Conservation (phyloP, 2,888 invertebrate genomes). For the Microchrysa polita region DNA sequence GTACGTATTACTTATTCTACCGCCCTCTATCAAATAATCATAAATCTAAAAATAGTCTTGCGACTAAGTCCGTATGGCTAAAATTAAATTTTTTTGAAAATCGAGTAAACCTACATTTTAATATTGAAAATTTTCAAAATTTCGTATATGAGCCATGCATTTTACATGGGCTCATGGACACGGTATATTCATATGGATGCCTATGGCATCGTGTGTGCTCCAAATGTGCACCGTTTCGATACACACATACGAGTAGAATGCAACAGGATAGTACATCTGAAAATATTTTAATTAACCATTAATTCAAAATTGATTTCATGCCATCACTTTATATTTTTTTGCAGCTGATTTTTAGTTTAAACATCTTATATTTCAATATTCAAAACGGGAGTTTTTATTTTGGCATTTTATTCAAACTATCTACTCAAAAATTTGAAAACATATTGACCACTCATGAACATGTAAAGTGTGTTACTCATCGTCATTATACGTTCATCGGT, state of each 20-base stretch:
- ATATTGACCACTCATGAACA: neutral
- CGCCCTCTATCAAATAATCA: slow-evolving; percentile 10
- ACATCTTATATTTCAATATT: slow-evolving; percentile 1
- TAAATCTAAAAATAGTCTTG: slow-evolving; percentile 24
- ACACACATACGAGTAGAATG: neutral
- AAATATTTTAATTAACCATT: slow-evolving; percentile 30
- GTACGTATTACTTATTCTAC: no score
- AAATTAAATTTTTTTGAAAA: slow-evolving; percentile 29
- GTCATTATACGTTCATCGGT: no score
- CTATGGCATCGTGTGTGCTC: slow-evolving; percentile 1
- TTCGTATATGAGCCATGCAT: neutral
- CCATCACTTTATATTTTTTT: neutral
- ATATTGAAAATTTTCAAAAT: slow-evolving; percentile 9
- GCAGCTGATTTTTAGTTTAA: neutral
- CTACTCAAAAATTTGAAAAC: neutral
- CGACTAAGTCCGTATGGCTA: slow-evolving; percentile 27
- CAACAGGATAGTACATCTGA: neutral
- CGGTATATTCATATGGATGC: neutral
- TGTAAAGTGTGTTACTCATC: neutral
- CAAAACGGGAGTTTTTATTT: neutral
- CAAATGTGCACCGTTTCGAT: no score
- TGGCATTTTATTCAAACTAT: neutral
- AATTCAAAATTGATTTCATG: slow-evolving; percentile 19
- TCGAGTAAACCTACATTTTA: neutral
- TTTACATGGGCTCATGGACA: neutral